Percentiles rank a stretch among this genome's conserved stretches.
Evolutionary conservation across 2,113 vertebrate species (phyloP).

Genomic region (Ceyx melanurus): DNA sequence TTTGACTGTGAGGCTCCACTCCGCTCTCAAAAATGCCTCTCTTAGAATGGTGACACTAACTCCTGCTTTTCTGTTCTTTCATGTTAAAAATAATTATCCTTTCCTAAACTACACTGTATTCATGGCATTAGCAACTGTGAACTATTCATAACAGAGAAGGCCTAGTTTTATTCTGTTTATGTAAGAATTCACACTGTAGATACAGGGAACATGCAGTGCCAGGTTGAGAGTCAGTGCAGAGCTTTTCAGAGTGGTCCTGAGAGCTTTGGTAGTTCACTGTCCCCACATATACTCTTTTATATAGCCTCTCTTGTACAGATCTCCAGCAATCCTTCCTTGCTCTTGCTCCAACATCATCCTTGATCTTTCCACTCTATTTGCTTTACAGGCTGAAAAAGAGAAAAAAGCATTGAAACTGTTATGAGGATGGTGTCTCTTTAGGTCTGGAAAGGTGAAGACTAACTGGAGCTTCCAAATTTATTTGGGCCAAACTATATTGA

Average conservation of each 20-base stretch:
- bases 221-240: not conserved
- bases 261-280: not conserved
- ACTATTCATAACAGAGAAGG: not conserved
- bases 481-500: not conserved
- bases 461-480: not conserved
- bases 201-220: not conserved
- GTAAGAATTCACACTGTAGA: not conserved
- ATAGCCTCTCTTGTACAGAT: not conserved
- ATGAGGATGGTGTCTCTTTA: not conserved
- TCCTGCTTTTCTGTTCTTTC: not conserved
- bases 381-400: not conserved
- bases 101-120: not conserved
- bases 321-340: not conserved
- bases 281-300: not conserved
- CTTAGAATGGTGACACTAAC: not conserved
- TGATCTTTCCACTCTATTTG: not conserved
- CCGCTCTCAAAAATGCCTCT: conserved; percentile 21
- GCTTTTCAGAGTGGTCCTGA: not conserved
- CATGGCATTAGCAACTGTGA: not conserved
- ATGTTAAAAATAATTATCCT: not conserved
- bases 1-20: not conserved
- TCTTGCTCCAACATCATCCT: not conserved
- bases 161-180: not conserved
- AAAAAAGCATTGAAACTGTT: not conserved
- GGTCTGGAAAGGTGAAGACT: not conserved